These are phyloP conservation scores for Falco novaeseelandiae DNA, from an alignment of 2,797 vertebrate genomes.

Conservation along the genomic window DNA sequence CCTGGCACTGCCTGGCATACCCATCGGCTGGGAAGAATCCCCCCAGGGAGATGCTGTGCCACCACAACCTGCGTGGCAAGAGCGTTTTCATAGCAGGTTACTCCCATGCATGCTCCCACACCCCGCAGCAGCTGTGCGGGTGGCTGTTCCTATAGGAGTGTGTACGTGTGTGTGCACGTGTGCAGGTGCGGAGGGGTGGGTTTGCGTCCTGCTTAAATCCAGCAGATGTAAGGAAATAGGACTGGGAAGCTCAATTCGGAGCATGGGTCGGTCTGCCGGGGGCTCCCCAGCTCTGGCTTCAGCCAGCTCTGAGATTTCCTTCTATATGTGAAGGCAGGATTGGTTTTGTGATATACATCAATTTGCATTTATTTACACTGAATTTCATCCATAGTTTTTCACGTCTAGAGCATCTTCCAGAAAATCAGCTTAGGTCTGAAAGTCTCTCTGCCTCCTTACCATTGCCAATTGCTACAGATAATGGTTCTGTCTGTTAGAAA, in stretches of 20 bases:
- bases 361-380: not conserved
- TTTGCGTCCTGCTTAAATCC: not conserved
- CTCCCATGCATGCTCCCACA: rapidly evolving
- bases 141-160: not conserved
- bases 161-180: not conserved
- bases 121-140: rapidly evolving
- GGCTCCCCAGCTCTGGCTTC: not conserved
- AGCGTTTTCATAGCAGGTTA: not conserved
- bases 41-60: rapidly evolving
- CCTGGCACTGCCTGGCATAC: not conserved
- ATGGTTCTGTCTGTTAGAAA: rapidly evolving
- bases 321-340: not conserved
- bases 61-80: rapidly evolving
- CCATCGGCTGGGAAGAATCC: not conserved
- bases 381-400: not conserved
- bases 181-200: not conserved
- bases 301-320: not conserved
- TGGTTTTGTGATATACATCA: not conserved
- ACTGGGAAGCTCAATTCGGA: not conserved
- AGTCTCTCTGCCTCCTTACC: not conserved
- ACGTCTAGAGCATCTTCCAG: not conserved
- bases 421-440: not conserved
- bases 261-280: not conserved
- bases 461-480: not conserved
- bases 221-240: not conserved